Evolutionary conservation across 2,113 vertebrate genomes (phyloP).

Genomic region (Phyllostomus discolor): DNA sequence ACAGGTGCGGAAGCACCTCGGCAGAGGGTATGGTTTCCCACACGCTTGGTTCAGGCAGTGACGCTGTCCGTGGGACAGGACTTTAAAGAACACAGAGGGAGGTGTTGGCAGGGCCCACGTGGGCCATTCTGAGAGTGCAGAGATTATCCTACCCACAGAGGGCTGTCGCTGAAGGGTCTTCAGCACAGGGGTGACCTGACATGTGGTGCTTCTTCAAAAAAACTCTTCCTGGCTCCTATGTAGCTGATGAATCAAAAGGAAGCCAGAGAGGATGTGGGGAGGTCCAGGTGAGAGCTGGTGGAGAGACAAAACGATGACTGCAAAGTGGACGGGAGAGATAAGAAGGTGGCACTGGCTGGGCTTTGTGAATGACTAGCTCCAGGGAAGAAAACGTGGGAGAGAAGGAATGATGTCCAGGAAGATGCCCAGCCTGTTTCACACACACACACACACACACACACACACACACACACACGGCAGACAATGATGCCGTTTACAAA

Average conservation of each 20-base stretch:
- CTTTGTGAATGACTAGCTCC: not conserved
- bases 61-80: not conserved
- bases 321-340: rapidly evolving
- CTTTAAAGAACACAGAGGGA: not conserved
- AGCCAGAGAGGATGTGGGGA: not conserved
- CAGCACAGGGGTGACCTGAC: not conserved
- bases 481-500: not conserved
- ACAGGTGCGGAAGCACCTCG: not conserved
- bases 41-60: not conserved
- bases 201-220: not conserved
- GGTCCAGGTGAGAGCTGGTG: not conserved
- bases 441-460: no score
- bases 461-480: no score
- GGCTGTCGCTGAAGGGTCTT: not conserved
- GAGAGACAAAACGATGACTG: not conserved
- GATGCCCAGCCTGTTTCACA: no score
- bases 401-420: not conserved
- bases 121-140: not conserved
- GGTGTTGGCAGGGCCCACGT: not conserved
- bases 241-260: not conserved
- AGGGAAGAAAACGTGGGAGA: not conserved
- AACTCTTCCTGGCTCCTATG: not conserved
- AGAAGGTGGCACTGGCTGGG: not conserved
- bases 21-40: not conserved
- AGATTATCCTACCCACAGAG: not conserved